Evolutionary conservation across 35 echinoderm and acorn worm species (phyloP).

Genomic region (Eucidaris tribuloides): DNA sequence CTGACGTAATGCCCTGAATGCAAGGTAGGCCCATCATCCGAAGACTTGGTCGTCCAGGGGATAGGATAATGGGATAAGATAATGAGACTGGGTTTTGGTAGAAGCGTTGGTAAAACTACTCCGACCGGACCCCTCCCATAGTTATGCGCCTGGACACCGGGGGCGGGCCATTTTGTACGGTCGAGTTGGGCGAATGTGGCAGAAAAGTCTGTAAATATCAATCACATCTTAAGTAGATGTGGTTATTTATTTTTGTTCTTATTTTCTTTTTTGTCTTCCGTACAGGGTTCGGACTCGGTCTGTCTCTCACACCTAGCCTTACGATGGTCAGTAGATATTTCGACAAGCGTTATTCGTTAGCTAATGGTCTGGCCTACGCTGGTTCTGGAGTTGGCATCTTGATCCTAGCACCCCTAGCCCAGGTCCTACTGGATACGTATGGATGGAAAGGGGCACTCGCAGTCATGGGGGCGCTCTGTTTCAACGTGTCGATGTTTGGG

Average conservation of each 20-base stretch:
- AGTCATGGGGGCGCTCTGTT: conserved; percentile 63
- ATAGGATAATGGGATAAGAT: no score
- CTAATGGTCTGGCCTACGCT: conserved; percentile 79
- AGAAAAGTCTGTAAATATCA: no score
- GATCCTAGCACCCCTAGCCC: conserved; percentile 70
- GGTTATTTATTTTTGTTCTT: neutral
- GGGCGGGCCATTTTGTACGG: no score
- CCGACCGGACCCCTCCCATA: no score
- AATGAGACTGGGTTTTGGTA: no score
- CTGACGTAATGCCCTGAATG: no score
- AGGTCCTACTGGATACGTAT: conserved; percentile 69
- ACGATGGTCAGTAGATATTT: conserved; percentile 88
- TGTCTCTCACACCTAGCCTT: conserved; percentile 77
- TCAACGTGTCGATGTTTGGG: conserved; percentile 76
- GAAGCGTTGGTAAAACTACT: no score
- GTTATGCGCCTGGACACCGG: no score
- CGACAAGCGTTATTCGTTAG: conserved; percentile 72
- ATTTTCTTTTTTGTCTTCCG: conserved; percentile 1
- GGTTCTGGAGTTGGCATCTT: conserved; percentile 84
- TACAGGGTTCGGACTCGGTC: conserved; percentile 85
- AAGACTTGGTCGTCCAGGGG: no score
- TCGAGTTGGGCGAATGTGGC: no score
- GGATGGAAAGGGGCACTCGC: conserved; percentile 75
- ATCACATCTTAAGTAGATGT: no score
- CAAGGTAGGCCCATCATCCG: no score